Evolutionary conservation across 2,797 vertebrate species (phyloP), one percentile per base, ranked within the genome.

Genomic region (Toxotes lorentzi): DNA sequence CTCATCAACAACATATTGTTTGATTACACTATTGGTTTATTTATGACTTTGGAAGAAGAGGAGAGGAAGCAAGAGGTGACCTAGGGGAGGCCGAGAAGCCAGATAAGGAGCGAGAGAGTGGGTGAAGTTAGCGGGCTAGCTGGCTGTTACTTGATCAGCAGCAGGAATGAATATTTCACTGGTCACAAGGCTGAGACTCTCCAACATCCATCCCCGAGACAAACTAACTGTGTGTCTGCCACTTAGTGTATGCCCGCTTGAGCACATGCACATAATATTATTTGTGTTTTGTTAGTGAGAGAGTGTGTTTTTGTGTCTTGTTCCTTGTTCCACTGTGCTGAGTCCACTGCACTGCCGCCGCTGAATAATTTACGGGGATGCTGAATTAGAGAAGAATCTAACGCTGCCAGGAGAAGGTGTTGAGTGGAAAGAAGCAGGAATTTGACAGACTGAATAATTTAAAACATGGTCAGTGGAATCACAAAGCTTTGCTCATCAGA

Each of bases 151-250:
- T 84, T 89, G 93, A 94, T 91, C 89, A 78, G 91, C 77, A 71
- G 75, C 79, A 53, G 75, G 82, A 81, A 94, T 93, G 62, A 94
- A 94, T 94, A 90, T 95, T 94, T 94, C 93, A 94, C 91, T 78
- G 76, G 71, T 86, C 88, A 76, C 79, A 63, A 60, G 86, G 61
- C 78, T 66, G 57, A 70, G 81, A 73, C 75, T 30, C 81, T 64
- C 34, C 82, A 45, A 47, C 81, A 54, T 60, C 73, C 45, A 45
- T 40, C 62, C 73, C 73, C 57, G 43, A 30, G 27, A n/a, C 45
- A 53, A 60, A 67, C 63, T 19, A n/a, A 50, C 17, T 43, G 19
- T 41, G 60, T 79, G 40, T 79, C 57, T 56, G 19, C 27, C 12
- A 70, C 34, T 48, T 38, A 65, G 13, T 50, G 24, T 10, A 6